A percentile compares a stretch with the other conserved stretches of the same genome.
Conservation (phyloP, 2,113 vertebrate species). For the Anoplopoma fimbria region DNA sequence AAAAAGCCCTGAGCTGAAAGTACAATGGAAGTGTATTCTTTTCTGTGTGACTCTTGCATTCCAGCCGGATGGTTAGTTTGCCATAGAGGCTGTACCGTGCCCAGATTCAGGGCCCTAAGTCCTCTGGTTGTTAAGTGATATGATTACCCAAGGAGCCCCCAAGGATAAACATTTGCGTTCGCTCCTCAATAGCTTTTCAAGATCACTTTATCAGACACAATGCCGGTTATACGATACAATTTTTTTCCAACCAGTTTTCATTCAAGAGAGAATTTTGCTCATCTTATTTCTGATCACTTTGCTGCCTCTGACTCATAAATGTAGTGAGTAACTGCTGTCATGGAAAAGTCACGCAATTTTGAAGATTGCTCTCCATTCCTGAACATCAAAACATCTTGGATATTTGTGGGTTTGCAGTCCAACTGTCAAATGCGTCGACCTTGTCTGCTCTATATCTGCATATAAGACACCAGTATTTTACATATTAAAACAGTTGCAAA, state of each 20-base stretch:
- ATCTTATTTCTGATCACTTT: conserved; percentile 3
- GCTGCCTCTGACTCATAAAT: background rate
- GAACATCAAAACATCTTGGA: background rate
- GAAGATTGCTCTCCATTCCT: background rate
- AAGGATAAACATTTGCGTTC: conserved; percentile 39
- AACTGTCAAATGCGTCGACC: background rate
- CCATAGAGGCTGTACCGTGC: conserved; percentile 7
- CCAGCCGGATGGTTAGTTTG: conserved; percentile 26
- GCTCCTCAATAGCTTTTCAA: conserved; percentile 49
- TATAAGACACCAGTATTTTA: background rate
- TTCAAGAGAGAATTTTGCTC: background rate
- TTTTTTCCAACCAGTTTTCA: background rate
- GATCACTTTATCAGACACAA: conserved; percentile 23
- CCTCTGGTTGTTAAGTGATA: conserved; percentile 52
- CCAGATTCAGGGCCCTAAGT: conserved; percentile 24
- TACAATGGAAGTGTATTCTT: background rate
- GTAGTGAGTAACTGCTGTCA: background rate
- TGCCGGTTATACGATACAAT: background rate
- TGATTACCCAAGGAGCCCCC: conserved; percentile 52
- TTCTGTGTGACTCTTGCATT: background rate
- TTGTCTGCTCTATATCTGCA: background rate
- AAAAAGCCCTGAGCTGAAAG: background rate
- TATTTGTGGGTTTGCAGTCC: background rate
- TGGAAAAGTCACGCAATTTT: background rate
- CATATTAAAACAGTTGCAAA: background rate